phyloP scores from a whole-genome alignment of 2,113 vertebrate genomes.

The Periophthalmus modestus region DNA sequence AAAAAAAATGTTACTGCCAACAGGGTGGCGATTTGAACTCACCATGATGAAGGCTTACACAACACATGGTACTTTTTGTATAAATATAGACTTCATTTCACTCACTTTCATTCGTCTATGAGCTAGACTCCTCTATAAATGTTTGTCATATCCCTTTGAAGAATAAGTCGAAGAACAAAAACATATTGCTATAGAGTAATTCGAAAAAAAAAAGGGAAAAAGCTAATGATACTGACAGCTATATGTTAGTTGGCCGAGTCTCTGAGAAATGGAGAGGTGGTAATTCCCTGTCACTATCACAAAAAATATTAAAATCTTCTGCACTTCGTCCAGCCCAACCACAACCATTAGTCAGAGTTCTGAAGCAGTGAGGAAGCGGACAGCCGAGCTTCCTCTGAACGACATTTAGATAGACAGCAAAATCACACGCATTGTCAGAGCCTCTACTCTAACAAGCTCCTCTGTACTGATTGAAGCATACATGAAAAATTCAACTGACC shows the following conservation, averaged over 20 bases:
- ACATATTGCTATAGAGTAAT: not conserved
- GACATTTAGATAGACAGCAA: conserved; percentile 43
- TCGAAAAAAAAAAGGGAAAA: no score
- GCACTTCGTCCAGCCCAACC: not conserved
- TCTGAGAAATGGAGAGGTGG: not conserved
- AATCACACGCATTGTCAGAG: conserved; percentile 35
- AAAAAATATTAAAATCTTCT: not conserved
- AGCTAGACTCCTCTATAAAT: not conserved
- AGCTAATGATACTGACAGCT: no score
- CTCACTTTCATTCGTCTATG: not conserved
- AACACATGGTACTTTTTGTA: not conserved
- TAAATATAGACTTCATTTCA: not conserved
- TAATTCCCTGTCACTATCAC: not conserved
- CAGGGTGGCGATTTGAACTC: conserved; percentile 22
- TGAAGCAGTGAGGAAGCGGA: conserved; percentile 25
- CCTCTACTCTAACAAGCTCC: conserved; percentile 55
- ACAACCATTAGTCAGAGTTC: conserved; percentile 25
- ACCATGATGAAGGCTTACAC: conserved; percentile 17
- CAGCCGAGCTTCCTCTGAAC: conserved; percentile 38
- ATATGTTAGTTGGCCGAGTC: no score
- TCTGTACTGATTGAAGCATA: conserved; percentile 38
- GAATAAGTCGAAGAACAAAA: not conserved
- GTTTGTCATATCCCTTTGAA: not conserved
- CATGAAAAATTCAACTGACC: conserved; percentile 43
- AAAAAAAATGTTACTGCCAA: conserved; percentile 13